Conservation (phyloP, 1,140 invertebrate species). For the Chionoecetes opilio region DNA sequence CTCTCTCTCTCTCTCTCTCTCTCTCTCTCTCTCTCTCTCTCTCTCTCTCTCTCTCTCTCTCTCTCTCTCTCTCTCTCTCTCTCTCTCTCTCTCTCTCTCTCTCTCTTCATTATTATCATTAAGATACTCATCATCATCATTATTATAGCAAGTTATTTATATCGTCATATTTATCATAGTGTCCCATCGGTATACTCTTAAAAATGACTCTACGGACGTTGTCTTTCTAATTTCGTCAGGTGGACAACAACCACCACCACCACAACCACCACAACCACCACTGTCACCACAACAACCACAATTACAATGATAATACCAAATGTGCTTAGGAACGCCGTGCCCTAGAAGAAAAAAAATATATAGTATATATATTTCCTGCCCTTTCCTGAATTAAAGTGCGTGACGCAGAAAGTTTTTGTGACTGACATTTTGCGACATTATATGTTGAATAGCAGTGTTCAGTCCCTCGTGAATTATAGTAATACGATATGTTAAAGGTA, state of each 20-base stretch:
- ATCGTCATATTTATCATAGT: background rate
- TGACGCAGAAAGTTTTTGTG: background rate
- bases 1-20: background rate
- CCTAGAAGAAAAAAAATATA: background rate
- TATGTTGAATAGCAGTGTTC: slow-evolving; percentile 1
- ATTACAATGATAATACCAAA: too few relatives aligned
- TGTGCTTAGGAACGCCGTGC: too few relatives aligned
- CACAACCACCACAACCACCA: too few relatives aligned
- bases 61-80: background rate
- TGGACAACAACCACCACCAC: too few relatives aligned
- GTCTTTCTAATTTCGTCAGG: too few relatives aligned
- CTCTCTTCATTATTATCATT: too few relatives aligned
- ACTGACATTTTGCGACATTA: slow-evolving; percentile 5
- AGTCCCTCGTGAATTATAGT: background rate
- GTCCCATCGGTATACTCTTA: too few relatives aligned
- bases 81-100: background rate
- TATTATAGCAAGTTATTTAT: background rate
- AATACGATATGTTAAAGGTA: background rate
- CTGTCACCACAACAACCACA: too few relatives aligned
- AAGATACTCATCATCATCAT: background rate
- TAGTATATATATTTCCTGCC: background rate
- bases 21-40: background rate
- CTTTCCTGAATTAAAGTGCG: background rate
- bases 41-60: background rate
- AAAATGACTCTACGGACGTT: too few relatives aligned